Percentiles rank a stretch among this genome's conserved stretches.
phyloP scores from a whole-genome alignment of 2,888 invertebrate species.

The Hemicrepidius hirtus region DNA sequence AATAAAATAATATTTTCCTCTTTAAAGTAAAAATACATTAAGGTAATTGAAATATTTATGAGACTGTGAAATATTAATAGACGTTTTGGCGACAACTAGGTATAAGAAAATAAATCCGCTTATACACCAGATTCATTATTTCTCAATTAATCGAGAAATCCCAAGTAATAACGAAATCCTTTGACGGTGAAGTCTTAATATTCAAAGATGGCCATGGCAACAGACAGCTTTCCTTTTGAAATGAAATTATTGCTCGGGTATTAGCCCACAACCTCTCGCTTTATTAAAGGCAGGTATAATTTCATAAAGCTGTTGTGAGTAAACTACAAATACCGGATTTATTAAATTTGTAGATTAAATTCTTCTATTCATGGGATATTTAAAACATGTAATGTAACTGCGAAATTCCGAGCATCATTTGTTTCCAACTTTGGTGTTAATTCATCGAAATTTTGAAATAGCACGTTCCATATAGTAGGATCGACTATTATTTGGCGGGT shows the following conservation, averaged over 20 bases:
- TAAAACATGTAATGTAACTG: not conserved
- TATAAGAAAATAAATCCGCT: not conserved
- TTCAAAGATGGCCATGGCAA: not conserved
- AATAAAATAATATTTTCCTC: too few species aligned
- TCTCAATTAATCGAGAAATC: not conserved
- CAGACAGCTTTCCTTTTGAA: conserved; percentile 1
- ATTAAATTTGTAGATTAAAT: not conserved
- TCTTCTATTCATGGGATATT: not conserved
- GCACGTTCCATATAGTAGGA: not conserved
- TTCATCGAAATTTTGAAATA: too few species aligned
- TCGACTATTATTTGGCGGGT: too few species aligned
- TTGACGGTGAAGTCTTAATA: conserved; percentile 12
- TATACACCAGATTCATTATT: not conserved
- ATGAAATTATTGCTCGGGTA: not conserved
- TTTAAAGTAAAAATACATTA: too few species aligned
- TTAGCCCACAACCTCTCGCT: not conserved
- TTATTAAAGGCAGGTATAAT: not conserved
- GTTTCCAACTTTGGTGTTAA: too few species aligned
- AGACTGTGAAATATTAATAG: too few species aligned
- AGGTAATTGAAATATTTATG: too few species aligned
- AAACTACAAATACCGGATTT: not conserved
- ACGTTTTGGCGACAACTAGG: not conserved
- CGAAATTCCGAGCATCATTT: not conserved
- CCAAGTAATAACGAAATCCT: conserved; percentile 17
- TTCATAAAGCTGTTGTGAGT: not conserved